phyloP scores from a whole-genome alignment of 1,140 invertebrate species.

The Drosophila grimshawi region DNA sequence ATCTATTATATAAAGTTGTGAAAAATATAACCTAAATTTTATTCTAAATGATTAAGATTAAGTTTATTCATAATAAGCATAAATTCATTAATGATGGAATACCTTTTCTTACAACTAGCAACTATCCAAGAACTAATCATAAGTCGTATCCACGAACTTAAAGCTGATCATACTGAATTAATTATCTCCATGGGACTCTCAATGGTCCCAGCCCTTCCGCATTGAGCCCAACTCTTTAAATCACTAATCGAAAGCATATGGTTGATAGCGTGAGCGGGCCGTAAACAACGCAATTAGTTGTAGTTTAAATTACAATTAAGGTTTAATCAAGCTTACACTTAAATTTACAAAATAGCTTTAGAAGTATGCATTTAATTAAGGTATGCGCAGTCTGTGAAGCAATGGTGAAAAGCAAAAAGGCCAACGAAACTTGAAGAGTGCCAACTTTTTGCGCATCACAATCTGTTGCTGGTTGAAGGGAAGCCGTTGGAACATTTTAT shows the following conservation, averaged over 20 bases:
- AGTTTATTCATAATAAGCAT: background rate
- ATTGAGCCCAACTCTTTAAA: conserved; percentile 1
- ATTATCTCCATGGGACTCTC: conserved; percentile 11
- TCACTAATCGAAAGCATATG: conserved; percentile 60
- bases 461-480: conserved; percentile 32
- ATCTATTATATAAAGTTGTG: too few species aligned
- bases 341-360: conserved; percentile 50
- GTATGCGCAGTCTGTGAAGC: conserved; percentile 30
- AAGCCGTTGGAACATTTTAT: conserved; percentile 27
- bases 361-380: conserved; percentile 55
- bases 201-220: conserved; percentile 12
- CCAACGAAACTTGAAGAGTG: conserved; percentile 27
- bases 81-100: conserved; percentile 1
- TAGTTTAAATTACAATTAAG: conserved; percentile 72
- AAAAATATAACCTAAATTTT: too few species aligned
- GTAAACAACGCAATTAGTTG: conserved; percentile 45
- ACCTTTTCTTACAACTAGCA: background rate
- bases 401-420: conserved; percentile 25
- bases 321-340: conserved; percentile 69
- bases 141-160: background rate
- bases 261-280: conserved; percentile 49
- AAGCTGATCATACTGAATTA: conserved; percentile 4
- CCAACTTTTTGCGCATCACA: conserved; percentile 59
- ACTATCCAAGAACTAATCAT: background rate
- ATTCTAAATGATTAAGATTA: too few species aligned